These are phyloP conservation scores for Diarsia dahlii DNA, from an alignment of 2,888 invertebrate genomes.

Conservation along the genomic window DNA sequence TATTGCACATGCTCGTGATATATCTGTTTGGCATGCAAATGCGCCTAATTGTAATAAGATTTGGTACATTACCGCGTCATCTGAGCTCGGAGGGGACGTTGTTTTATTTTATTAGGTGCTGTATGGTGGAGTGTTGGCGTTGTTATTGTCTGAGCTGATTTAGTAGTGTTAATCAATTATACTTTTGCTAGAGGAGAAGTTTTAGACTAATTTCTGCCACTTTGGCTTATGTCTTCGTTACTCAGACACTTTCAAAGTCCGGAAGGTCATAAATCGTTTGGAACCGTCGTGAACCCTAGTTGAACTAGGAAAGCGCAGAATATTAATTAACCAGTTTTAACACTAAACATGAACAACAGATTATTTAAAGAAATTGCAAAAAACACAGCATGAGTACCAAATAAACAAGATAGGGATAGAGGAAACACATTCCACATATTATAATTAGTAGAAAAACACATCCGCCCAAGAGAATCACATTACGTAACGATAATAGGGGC, in stretches of 20 bases:
- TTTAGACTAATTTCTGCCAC: conserved; percentile 4
- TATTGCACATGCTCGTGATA: conserved; percentile 84
- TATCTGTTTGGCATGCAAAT: conserved; percentile 87
- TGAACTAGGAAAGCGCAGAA: no score
- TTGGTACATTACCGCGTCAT: conserved; percentile 73
- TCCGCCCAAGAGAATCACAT: conserved; percentile 69
- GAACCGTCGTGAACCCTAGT: background rate
- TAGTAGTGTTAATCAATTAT: conserved; percentile 21
- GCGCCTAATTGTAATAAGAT: conserved; percentile 88
- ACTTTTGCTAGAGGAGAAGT: background rate
- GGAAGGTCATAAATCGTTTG: background rate
- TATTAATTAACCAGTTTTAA: background rate
- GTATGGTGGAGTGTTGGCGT: conserved; percentile 51
- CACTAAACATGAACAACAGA: background rate
- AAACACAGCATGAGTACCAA: background rate
- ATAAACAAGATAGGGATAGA: conserved; percentile 10
- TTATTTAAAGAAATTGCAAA: background rate
- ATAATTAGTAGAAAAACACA: conserved; percentile 72
- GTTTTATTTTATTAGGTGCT: conserved; percentile 69
- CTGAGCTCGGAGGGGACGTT: conserved; percentile 63
- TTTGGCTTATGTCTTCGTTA: background rate
- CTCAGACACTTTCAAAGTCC: background rate
- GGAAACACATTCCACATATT: conserved; percentile 62
- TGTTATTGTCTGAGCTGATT: conserved; percentile 43
- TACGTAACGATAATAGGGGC: conserved; percentile 79